Conservation (phyloP, 2,888 invertebrate species). For the Cerceris ruficornis region DNA sequence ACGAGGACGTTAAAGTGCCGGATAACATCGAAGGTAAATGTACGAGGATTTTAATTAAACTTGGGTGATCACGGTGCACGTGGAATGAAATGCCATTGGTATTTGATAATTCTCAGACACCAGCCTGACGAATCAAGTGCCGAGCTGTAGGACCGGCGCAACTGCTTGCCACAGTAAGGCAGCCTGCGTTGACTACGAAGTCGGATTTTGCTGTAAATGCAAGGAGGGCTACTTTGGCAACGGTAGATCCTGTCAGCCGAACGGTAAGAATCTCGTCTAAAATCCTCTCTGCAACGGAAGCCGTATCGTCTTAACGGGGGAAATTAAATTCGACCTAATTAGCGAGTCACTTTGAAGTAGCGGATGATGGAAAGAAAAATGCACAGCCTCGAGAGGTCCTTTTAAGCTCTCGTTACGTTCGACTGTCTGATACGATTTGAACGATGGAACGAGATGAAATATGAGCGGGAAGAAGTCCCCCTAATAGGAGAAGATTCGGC, state of each 20-base stretch:
- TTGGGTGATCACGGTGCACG: not conserved
- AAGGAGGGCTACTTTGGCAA: constrained; percentile 94
- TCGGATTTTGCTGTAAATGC: constrained; percentile 96
- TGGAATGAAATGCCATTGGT: not conserved
- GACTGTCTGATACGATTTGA: constrained; percentile 17
- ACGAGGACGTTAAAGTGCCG: constrained; percentile 87
- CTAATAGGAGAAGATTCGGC: constrained; percentile 30
- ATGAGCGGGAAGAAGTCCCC: constrained; percentile 11
- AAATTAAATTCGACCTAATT: constrained; percentile 31
- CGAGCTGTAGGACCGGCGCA: constrained; percentile 86
- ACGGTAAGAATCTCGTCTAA: constrained; percentile 82
- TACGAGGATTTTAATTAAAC: not conserved
- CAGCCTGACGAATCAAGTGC: constrained; percentile 40
- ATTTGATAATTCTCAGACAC: constrained; percentile 37
- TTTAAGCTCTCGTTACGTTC: not conserved
- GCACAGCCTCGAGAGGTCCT: not conserved
- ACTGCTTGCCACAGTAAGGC: constrained; percentile 92
- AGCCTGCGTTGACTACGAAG: constrained; percentile 90
- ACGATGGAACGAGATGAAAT: constrained; percentile 25
- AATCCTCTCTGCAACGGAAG: not conserved
- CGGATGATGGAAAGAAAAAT: constrained; percentile 15
- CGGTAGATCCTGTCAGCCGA: constrained; percentile 93
- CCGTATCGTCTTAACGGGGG: not conserved
- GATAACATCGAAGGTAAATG: constrained; percentile 81
- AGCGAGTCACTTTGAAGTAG: constrained; percentile 42